Conservation (phyloP, 2,113 vertebrate species). For the Sciurus niger region DNA sequence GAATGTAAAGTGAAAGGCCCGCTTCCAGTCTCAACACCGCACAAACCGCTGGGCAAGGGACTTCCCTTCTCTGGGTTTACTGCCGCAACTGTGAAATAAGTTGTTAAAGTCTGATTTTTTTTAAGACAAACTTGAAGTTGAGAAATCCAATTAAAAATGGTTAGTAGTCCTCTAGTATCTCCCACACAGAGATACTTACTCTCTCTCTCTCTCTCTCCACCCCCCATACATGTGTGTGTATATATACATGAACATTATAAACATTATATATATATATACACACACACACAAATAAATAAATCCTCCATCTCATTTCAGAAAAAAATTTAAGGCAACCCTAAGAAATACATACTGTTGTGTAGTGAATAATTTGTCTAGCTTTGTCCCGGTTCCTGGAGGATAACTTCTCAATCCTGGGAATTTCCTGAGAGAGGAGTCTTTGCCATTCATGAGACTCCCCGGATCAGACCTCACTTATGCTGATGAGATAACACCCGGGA, state of each 20-base stretch:
- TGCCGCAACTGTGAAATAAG: neutral
- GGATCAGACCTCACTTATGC: neutral
- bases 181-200: too few species aligned
- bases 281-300: neutral
- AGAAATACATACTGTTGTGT: neutral
- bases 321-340: neutral
- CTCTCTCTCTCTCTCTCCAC: too few species aligned
- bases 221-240: too few species aligned
- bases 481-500: neutral
- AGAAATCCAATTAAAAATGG: neutral
- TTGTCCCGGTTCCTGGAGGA: neutral
- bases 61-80: neutral
- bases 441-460: neutral
- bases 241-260: neutral
- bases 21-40: neutral
- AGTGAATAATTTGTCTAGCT: neutral
- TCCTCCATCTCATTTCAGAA: neutral
- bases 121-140: neutral
- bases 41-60: neutral
- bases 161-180: neutral
- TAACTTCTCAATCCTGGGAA: neutral
- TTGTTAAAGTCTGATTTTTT: neutral
- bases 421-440: neutral
- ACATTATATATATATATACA: neutral
- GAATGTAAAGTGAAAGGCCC: neutral